Evolutionary conservation across 2,888 invertebrate species (phyloP).

Genomic region (Gastrophysa polygoni): DNA sequence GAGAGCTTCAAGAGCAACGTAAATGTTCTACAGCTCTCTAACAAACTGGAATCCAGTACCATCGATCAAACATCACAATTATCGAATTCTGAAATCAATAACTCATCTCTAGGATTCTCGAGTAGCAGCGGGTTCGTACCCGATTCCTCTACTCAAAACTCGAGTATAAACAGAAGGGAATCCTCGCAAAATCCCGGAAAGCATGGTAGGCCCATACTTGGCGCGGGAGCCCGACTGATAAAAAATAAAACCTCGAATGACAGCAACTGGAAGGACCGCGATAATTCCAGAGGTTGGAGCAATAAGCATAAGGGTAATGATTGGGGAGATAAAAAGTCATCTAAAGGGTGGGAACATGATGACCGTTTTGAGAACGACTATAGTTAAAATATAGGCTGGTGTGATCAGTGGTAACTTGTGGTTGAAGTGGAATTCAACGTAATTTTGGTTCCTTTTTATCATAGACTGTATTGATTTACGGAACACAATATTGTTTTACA

Average conservation of each 20-base stretch:
- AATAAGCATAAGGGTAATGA: slow-evolving; percentile 34
- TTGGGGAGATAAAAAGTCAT: slow-evolving; percentile 32
- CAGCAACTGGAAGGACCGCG: slow-evolving; percentile 38
- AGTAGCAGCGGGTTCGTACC: slow-evolving; percentile 31
- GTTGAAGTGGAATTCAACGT: not conserved
- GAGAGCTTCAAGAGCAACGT: slow-evolving; percentile 53
- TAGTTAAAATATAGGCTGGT: slow-evolving; percentile 45
- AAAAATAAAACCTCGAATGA: slow-evolving; percentile 40
- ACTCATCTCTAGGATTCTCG: slow-evolving; percentile 11
- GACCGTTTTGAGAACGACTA: slow-evolving; percentile 56
- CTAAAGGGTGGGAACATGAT: slow-evolving; percentile 56
- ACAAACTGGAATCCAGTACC: slow-evolving; percentile 21
- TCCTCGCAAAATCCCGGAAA: slow-evolving; percentile 18
- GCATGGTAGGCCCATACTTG: slow-evolving; percentile 53
- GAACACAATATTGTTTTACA: no score
- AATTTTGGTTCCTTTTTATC: not conserved
- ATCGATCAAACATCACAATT: slow-evolving; percentile 20
- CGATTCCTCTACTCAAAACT: slow-evolving; percentile 33
- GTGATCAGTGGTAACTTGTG: not conserved
- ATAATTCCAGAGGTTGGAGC: slow-evolving; percentile 26
- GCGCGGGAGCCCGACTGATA: slow-evolving; percentile 50
- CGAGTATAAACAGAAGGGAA: slow-evolving; percentile 12
- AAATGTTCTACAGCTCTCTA: slow-evolving; percentile 52
- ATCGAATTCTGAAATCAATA: slow-evolving; percentile 21
- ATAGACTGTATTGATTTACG: not conserved